phyloP scores from a whole-genome alignment of 2,113 vertebrate genomes.

The Abramis brama region DNA sequence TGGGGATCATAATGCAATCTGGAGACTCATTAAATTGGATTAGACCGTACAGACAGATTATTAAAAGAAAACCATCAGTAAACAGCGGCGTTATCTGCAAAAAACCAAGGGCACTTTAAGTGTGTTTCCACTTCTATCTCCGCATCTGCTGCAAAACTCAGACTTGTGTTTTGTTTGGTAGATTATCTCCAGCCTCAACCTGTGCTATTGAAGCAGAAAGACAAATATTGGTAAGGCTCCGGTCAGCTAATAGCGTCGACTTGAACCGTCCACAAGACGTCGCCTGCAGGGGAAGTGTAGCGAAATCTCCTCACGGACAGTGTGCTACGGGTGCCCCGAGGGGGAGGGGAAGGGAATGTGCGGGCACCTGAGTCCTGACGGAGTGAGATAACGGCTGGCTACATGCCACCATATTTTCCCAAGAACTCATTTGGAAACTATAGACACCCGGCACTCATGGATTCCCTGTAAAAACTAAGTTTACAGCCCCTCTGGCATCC shows the following conservation, averaged over 20 bases:
- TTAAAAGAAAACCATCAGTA: constrained; percentile 84
- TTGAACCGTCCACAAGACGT: constrained; percentile 32
- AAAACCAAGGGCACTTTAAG: constrained; percentile 55
- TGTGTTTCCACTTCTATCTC: constrained; percentile 41
- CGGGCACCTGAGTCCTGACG: constrained; percentile 52
- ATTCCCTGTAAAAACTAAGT: constrained; percentile 63
- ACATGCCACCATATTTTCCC: constrained; percentile 54
- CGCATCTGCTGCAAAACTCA: constrained; percentile 51
- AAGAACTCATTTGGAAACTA: constrained; percentile 61
- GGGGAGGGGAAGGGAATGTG: constrained; percentile 37
- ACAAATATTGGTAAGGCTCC: constrained; percentile 53
- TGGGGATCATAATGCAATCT: constrained; percentile 84
- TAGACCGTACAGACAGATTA: constrained; percentile 84
- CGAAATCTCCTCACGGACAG: constrained; percentile 47
- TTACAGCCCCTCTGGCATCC: constrained; percentile 59
- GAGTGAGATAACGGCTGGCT: constrained; percentile 55
- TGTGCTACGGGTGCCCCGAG: constrained; percentile 16
- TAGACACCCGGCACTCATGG: constrained; percentile 59
- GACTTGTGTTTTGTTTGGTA: constrained; percentile 50
- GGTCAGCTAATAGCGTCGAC: constrained; percentile 56
- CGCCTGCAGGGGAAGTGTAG: constrained; percentile 42
- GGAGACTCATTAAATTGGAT: constrained; percentile 87
- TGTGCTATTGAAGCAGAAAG: constrained; percentile 54
- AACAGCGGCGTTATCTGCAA: constrained; percentile 51
- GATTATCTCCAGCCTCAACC: constrained; percentile 50